Base-by-base conservation (phyloP, 2,888 invertebrate genomes). In the Dryobotodes eremita region DNA sequence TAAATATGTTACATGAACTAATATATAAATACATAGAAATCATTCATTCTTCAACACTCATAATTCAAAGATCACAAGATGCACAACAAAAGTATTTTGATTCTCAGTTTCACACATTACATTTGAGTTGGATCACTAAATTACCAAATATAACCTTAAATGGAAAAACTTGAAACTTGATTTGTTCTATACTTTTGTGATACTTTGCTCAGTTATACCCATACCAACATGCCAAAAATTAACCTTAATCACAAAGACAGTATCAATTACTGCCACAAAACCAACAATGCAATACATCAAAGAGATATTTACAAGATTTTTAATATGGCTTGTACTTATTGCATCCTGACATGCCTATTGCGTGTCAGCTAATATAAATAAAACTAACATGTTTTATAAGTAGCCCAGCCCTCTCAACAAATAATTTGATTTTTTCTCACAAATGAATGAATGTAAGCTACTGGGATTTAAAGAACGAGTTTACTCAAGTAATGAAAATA, bases 291-390 rank as follows among this genome's bases (percentile, higher is more conserved):
- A 74, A 79, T 50, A 66, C 75, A 79, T 64, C 78, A 89, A 90
- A 91, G 91, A 91, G 91, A 91, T 91, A 91, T 91, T 91, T 89
- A 90, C 90, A 84, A 83, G 4, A 68, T 74, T 74, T n/a, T 70
- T 48, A 36, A 20, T 61, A 73, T 71, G 73, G 71, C 69, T 78
- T 82, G 71, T 77, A 71, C 46, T 55, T 20, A 42, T 55, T 53
- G 62, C 13, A 71, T 23, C 31, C 26, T n/a, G 50, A 73, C 66
- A 78, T 53, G 71, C 68, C 61, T 82, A 77, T 36, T 23, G 62
- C 8, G 10, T 57, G 36, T 68, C 50, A 70, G 65, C 17, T 76
- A 66, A 73, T 50, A 50, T 72, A 68, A 73, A 71, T 69, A 57
- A 72, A 42, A 75, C 46, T 55, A 74, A 78, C 71, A 78, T 82